Evolutionary conservation across 2,797 vertebrate genomes (phyloP).

Genomic region (Alectoris magna): DNA sequence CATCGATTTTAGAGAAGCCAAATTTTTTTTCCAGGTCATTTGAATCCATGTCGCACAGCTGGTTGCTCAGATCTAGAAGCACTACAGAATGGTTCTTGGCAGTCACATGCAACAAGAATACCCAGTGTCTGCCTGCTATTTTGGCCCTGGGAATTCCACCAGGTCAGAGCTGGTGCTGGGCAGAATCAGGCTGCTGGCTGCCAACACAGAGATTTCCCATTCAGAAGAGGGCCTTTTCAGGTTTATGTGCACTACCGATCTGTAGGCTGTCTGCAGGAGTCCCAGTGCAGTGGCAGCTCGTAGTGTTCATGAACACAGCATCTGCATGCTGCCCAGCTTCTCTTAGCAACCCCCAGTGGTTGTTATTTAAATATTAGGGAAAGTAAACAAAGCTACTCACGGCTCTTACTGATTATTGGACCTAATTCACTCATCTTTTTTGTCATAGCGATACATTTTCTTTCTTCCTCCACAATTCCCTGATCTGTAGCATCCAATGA

Average conservation of each 20-base stretch:
- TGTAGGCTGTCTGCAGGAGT: neutral
- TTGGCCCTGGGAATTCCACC: neutral
- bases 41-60: constrained; percentile 37
- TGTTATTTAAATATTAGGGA: neutral
- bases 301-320: neutral
- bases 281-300: neutral
- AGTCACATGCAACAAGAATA: neutral
- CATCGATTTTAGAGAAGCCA: neutral
- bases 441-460: neutral
- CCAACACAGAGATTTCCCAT: neutral
- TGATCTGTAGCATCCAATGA: neutral
- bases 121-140: neutral
- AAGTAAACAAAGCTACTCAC: neutral
- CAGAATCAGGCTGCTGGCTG: neutral
- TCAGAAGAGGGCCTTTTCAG: neutral
- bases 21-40: neutral
- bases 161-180: neutral
- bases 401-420: neutral
- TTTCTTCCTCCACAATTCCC: neutral
- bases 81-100: neutral
- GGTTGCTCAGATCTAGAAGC: neutral
- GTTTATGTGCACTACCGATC: neutral
- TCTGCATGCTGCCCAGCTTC: neutral
- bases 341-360: neutral
- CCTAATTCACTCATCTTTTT: neutral